phyloP scores from a whole-genome alignment of 2,797 vertebrate genomes.

The Esox lucius region DNA sequence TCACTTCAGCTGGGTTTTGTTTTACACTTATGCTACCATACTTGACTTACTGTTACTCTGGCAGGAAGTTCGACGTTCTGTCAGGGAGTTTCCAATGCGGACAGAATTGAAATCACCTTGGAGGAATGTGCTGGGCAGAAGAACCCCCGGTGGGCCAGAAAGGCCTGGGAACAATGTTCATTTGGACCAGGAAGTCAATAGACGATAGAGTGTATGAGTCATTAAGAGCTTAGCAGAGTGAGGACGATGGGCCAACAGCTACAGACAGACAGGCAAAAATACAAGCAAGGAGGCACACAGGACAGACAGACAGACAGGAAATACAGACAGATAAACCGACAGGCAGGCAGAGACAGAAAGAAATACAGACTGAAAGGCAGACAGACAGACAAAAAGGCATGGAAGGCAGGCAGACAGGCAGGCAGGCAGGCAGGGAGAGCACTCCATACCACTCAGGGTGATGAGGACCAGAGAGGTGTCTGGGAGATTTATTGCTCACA shows the following conservation, averaged over 20 bases:
- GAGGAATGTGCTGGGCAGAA: slow-evolving; percentile 45
- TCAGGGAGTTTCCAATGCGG: slow-evolving; percentile 46
- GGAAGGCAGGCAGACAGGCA: slow-evolving; percentile 24
- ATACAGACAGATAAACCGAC: background rate
- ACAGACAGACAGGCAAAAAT: background rate
- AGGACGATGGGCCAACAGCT: slow-evolving; percentile 11
- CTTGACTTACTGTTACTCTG: slow-evolving; percentile 36
- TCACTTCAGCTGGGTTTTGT: slow-evolving; percentile 8
- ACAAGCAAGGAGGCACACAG: background rate
- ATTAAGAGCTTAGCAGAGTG: slow-evolving; percentile 64
- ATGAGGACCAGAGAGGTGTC: slow-evolving; percentile 58
- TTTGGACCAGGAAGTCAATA: slow-evolving; percentile 69
- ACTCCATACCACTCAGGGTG: slow-evolving; percentile 47
- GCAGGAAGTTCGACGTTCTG: slow-evolving; percentile 51
- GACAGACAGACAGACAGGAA: background rate
- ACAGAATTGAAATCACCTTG: slow-evolving; percentile 55
- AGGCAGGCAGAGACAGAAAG: slow-evolving; percentile 14
- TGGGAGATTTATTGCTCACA: slow-evolving; percentile 51
- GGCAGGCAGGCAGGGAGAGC: slow-evolving; percentile 22
- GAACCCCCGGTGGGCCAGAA: slow-evolving; percentile 50
- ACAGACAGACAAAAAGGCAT: background rate
- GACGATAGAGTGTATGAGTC: slow-evolving; percentile 58
- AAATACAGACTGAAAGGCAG: background rate
- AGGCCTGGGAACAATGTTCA: slow-evolving; percentile 55
- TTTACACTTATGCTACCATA: slow-evolving; percentile 35